Base-by-base conservation (phyloP, 2,797 vertebrate genomes). In the Parauchenoglanis punctatus region DNA sequence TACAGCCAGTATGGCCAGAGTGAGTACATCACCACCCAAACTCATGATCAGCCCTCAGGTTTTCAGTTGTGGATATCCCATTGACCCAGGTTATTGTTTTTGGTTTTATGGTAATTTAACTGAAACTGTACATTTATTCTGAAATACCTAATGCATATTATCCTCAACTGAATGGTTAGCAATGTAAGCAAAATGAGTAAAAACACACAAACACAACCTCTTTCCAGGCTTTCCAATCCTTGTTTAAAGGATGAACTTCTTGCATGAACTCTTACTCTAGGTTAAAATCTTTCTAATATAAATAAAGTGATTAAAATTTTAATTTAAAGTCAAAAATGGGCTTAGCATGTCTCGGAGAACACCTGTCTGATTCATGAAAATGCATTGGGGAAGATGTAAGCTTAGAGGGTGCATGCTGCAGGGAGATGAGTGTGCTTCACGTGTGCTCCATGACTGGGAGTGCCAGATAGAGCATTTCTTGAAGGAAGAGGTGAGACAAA, bases 1-100 rank as follows among this genome's bases (percentile, higher is more conserved):
- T 99, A 99, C 31, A 96, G 97, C 83, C 98, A 99, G 92, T 99
- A 99, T 0, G 96, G 98, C 76, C 98, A 99, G 92, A 99, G 98
- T 99, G 92, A 98, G 98, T 98, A 78, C 80, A 70, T 35, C 44
- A 86, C 10, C 35, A 68, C 35, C 12, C 78, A 44, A 44, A 61
- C 80, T 23, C 59, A 78, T 78, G 35, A 35, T 56, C 76, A 58
- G 18, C 8, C 18, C 7, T 35, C 17, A 20, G 28, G 15, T 56
- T 63, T 81, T 81, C 13, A 44, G 13, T 46, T n/a, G 23, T 81
- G 40, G 35, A 40, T 63, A 23, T 63, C 31, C 4, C 5, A 44
- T 44, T 81, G 77, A 35, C 52, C 76, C 76, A 56, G 52, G 17
- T 2, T 52, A 54, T 28, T 44, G 17, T 17, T 35, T 80, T 40